Percentiles rank a stretch among this genome's conserved stretches.
These are phyloP conservation scores for Micropterix aruncella DNA, from an alignment of 2,888 invertebrate genomes.

Conservation along the genomic window DNA sequence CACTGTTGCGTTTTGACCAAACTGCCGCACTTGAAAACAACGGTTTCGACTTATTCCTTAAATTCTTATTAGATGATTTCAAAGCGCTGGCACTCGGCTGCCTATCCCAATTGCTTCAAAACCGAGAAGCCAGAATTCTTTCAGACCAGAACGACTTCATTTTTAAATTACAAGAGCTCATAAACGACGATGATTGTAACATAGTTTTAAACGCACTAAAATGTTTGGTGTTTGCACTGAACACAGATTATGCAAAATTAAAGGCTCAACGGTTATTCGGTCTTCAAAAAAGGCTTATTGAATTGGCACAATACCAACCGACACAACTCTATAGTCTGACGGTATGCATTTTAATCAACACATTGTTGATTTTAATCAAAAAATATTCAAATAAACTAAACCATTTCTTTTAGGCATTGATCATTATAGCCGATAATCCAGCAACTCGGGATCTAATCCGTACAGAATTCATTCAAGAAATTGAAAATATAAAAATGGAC, in stretches of 20 bases:
- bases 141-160: constrained; percentile 27
- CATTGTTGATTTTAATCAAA: too few species aligned
- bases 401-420: neutral
- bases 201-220: neutral
- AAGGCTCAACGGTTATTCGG: neutral
- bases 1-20: constrained; percentile 25
- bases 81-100: constrained; percentile 12
- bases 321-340: neutral
- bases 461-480: neutral
- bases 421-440: neutral
- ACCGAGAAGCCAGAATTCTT: constrained; percentile 22
- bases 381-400: too few species aligned
- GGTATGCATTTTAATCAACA: neutral
- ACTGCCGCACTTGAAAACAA: constrained; percentile 22
- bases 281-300: neutral
- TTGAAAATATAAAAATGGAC: neutral
- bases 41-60: constrained; percentile 25
- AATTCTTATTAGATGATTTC: constrained; percentile 17
- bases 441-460: neutral
- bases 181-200: neutral
- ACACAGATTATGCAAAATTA: neutral
- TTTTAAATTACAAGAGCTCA: constrained; percentile 13
- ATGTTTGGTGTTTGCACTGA: neutral
- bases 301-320: neutral
- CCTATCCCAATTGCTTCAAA: constrained; percentile 27